Base-by-base conservation (phyloP, 2,797 vertebrate species). In the Morus bassanus region DNA sequence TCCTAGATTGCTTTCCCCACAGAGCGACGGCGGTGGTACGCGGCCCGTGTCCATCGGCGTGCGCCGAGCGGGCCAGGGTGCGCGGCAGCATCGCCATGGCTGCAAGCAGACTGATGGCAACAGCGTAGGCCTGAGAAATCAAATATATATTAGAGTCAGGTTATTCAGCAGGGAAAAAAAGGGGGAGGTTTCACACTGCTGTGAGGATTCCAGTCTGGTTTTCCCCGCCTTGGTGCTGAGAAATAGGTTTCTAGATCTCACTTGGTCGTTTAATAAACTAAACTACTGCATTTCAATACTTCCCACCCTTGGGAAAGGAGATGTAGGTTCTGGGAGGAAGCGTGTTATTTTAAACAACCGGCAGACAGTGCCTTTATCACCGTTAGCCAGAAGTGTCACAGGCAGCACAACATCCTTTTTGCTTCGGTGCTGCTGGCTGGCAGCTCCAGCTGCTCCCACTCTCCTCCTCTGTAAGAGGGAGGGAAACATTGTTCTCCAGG, bases 41-140 rank as follows among this genome's bases (percentile, higher is more conserved):
- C 17, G 46, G 59, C 37, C 57, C 7, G 1, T 11, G n/a, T 7
- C 46, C 54, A 5, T 13, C 1, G 0, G 30, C 3, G 48, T 2
- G 14, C 4, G 13, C 31, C 2, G 1, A 18, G 30, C 18, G 18
- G 39, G 25, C 27, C 15, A 2, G 9, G 28, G 12, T 6, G 14
- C 9, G 1, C 6, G 3, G 39, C 54, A 59, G 25, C 51, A 59
- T 37, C 33, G 43, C n/a, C 25, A 2, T 1, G 22, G 54, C 61
- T 51, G 60, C 33, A 30, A 17, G 37, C 6, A 43, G 27, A 18
- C 28, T 9, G 48, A 23, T 2, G 16, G 61, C 33, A 70, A 24
- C 7, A 33, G 10, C 13, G 3, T 35, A 11, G 39, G 59, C 14
- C 28, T 74, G 39, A 33, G 39, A 54, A 89, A 80, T 25, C 50